Base-by-base conservation (phyloP, 2,113 vertebrate genomes). In the Lampris megalopsis region DNA sequence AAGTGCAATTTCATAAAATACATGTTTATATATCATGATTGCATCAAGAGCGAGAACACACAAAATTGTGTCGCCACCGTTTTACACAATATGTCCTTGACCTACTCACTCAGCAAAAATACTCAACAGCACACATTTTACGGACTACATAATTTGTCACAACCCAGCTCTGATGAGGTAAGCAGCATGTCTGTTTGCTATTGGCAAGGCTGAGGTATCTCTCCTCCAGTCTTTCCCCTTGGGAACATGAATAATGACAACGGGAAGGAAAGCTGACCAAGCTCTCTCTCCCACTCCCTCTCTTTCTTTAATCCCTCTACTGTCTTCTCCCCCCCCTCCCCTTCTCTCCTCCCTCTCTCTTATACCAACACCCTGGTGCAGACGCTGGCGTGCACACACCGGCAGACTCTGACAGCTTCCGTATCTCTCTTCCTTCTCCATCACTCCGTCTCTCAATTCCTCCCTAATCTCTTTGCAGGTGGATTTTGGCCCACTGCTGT, bases 321-420 rank as follows among this genome's bases (percentile, higher is more conserved):
- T 68, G 80, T 80, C 76, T 74, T 54, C 63, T 24, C 53, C 52
- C 40, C 48, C 66, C 40, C 68, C 35, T 66, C 50, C 48, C 49
- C 56, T 3, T 56, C 1, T 68, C 58, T 84, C 77, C 75, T 75
- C 86, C 85, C 87, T 84, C 85, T 88, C 85, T 88, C 71, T 90
- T 91, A 94, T 80, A 89, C 87, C 90, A 90, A 80, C 89, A 68
- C 92, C 88, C 94, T 89, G 74, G 45, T 68, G 62, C n/a, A 71
- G 84, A 85, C 75, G 75, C 88, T 83, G 84, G 86, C 79, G 71
- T 71, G 58, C 89, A 83, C 88, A 89, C 85, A 79, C 85, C 79
- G 77, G 87, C 86, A 92, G 88, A 90, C 56, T 75, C 85, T 73
- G 73, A 79, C 77, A 82, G 77, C 84, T 87, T 86, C 87, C 49